These are phyloP conservation scores for Acleris literana DNA, from an alignment of 2,888 invertebrate species.

Conservation along the genomic window DNA sequence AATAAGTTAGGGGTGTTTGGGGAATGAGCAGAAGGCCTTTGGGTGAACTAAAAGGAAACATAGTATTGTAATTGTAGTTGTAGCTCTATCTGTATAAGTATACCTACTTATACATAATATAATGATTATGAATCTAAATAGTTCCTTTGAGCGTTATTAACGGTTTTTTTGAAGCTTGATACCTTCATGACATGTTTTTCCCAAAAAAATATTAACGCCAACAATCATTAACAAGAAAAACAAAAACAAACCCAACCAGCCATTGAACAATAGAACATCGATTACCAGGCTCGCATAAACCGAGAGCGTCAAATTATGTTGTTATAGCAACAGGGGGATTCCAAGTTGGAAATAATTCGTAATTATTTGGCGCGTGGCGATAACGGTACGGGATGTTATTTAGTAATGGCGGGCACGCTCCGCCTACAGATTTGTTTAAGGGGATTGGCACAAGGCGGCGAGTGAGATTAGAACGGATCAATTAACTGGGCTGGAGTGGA, in stretches of 20 bases:
- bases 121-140: no score
- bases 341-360: constrained; percentile 48
- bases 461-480: constrained; percentile 9
- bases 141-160: no score
- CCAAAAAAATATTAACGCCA: no score
- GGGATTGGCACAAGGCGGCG: constrained; percentile 4
- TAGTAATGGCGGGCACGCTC: constrained; percentile 37
- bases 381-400: constrained; percentile 42
- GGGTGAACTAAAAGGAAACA: no score
- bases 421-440: constrained; percentile 33
- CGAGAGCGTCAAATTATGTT: constrained; percentile 55
- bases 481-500: not conserved
- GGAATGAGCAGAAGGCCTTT: not conserved
- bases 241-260: constrained; percentile 16
- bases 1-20: not conserved
- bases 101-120: no score
- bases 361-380: constrained; percentile 69
- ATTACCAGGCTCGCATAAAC: constrained; percentile 51
- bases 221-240: constrained; percentile 3
- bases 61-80: no score
- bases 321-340: constrained; percentile 49
- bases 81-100: no score
- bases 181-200: no score
- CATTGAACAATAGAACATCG: constrained; percentile 28
- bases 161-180: no score